Base-by-base conservation (phyloP, 2,888 invertebrate genomes). In the Mantis religiosa region DNA sequence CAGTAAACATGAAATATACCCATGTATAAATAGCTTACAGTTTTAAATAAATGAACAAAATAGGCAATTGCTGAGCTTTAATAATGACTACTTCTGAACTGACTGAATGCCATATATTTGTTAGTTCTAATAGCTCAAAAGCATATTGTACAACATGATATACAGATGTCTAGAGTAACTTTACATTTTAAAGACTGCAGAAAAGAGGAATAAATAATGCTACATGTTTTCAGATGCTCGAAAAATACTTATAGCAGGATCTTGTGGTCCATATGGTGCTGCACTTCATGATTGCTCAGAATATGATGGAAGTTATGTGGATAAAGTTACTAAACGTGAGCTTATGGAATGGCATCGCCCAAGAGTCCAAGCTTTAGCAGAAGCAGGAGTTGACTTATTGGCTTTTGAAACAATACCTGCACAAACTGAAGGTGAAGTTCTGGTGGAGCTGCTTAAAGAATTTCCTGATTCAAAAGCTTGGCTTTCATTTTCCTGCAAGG, bases 321-420 rank as follows among this genome's bases (percentile, higher is more conserved):
- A 96, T 90, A 95, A 94, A 88, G 95, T 97, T 1, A 93, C 88
- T 83, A 84, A 28, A 54, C 94, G 96, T 94, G 95, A 94, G 28
- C 95, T 99, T 92, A 95, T 95, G 86, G 95, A 96, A 84, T 98
- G 98, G 97, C 99, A 99, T 93, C 94, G 96, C 89, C 96, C 97
- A 0, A 95, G 98, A 85, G 95, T 99, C 54, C 95, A 96, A 91
- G 96, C 97, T 0, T 94, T 99, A 47, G 93, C 98, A 28, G 96
- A 97, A 90, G 96, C 96, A 3, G 98, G 97, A 0, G 97, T 97
- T 2, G 98, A 98, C 93, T 93, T 98, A 9, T 93, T 99, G 90
- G 98, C 98, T 1, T 93, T 99, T 91, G 99, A 99, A 93, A 99
- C 99, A 0, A 97, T 99, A 91, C 99, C 99, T 12, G 97, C 97